phyloP scores from a whole-genome alignment of 1,140 invertebrate species.

The Heliconius hermathena region DNA sequence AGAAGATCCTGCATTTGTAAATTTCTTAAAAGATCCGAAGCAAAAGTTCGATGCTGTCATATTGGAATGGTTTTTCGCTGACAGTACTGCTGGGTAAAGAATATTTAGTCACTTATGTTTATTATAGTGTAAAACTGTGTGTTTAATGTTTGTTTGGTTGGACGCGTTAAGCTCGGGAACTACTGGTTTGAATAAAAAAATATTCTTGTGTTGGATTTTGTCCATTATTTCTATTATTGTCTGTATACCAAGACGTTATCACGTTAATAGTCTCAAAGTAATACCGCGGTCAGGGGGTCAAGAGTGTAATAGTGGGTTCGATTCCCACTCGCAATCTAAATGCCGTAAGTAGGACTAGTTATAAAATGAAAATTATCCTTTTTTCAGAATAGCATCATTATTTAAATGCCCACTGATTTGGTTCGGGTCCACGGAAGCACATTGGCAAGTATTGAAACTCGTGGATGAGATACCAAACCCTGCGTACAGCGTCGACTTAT shows the following conservation, averaged over 20 bases:
- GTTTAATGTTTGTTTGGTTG: no score
- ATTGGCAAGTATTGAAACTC: conserved; percentile 54
- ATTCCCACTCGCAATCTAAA: no score
- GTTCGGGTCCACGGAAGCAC: conserved; percentile 55
- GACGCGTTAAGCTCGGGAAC: no score
- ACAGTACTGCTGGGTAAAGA: conserved; percentile 56
- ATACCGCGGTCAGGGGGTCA: no score
- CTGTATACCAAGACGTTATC: no score
- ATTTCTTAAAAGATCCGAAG: conserved; percentile 51
- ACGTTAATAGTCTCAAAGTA: no score
- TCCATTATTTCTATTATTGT: no score
- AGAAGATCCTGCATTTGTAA: conserved; percentile 37
- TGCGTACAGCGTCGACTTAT: conserved; percentile 53
- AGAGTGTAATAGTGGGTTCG: no score
- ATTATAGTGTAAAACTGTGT: no score
- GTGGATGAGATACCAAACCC: conserved; percentile 58
- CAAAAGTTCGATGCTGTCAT: conserved; percentile 64
- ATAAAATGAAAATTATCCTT: not conserved
- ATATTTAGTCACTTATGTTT: not conserved
- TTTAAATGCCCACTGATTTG: conserved; percentile 60
- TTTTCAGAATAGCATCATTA: conserved; percentile 55
- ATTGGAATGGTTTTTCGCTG: conserved; percentile 61
- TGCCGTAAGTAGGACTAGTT: no score
- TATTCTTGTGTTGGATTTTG: no score
- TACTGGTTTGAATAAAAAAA: no score